phyloP scores from a whole-genome alignment of 2,113 vertebrate species.

The Pelecanoides urinatrix region DNA sequence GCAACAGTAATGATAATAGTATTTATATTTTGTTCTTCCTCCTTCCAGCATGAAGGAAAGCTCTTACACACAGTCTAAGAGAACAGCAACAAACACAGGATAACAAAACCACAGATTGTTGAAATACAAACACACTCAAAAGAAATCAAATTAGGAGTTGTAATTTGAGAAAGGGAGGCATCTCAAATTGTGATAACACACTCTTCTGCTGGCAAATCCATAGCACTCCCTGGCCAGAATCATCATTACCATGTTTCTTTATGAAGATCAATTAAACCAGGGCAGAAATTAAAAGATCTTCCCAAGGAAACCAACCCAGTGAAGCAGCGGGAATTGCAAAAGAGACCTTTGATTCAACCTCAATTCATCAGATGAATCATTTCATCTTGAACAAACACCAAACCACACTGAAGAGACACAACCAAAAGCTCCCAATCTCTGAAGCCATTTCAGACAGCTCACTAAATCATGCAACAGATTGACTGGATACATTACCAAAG shows the following conservation, averaged over 20 bases:
- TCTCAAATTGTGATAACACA: neutral
- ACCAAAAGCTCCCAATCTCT: neutral
- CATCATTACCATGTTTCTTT: neutral
- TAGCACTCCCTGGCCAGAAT: neutral
- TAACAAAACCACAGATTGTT: neutral
- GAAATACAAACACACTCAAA: neutral
- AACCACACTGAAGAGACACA: neutral
- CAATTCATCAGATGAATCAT: neutral
- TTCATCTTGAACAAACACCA: constrained; percentile 7
- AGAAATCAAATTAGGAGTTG: neutral
- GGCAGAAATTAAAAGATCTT: neutral
- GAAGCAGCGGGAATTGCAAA: neutral
- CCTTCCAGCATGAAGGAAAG: neutral
- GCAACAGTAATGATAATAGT: neutral
- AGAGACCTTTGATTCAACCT: constrained; percentile 20
- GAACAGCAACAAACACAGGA: neutral
- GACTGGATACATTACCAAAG: neutral
- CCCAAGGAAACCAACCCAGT: neutral
- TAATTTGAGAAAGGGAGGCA: neutral
- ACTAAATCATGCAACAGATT: neutral
- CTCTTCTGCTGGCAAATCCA: neutral
- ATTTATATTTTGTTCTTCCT: neutral
- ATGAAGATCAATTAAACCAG: neutral
- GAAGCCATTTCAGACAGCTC: neutral
- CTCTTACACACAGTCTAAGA: neutral